Base-by-base conservation (phyloP, 2,888 invertebrate species). In the Phragmatobia fuliginosa region DNA sequence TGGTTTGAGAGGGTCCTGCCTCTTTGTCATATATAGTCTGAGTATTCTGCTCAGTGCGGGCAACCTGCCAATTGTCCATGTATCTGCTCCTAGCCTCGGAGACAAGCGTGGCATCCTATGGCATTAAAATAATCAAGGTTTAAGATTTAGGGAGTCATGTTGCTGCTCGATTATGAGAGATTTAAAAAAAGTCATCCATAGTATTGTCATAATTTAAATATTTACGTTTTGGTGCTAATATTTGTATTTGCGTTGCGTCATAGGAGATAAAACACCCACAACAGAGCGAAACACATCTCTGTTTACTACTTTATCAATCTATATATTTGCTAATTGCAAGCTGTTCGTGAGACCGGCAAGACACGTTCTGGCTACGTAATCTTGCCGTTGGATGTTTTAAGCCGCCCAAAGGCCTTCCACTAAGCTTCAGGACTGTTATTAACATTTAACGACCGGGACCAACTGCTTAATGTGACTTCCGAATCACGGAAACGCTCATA, bases 31-130 rank as follows among this genome's bases (percentile, higher is more conserved):
- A 56, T 33, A 94, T 93, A 0, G 69, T 72, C 63, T 89, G 87
- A 0, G 72, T 11, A 62, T 94, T 87, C 71, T 94, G 94, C 66
- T 94, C 94, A 0, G 89, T 85, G 18, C 94, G 91, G 5, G 94
- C 90, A 4, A 72, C 72, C 73, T 94, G 90, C 94, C 94, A 94
- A 66, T 88, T 88, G 0, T 78, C 85, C 0, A 90, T 83, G 75
- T 92, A 94, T 16, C 94, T 88, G 68, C 84, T 84, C n/a, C 85
- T 85, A 33, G 85, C 87, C 76, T 90, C 89, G 0, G 80, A 65
- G 18, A 83, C 63, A 38, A 86, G 41, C 52, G 75, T 68, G 31
- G 79, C 78, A 66, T 88, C 87, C 87, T 87, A 41, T 8, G 41
- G 18, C 16, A 33, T 33, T 25, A 49, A 56, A 56, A 49, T 49